Evolutionary conservation across 2,797 vertebrate species (phyloP).

Genomic region (Rhinatrema bivittatum): DNA sequence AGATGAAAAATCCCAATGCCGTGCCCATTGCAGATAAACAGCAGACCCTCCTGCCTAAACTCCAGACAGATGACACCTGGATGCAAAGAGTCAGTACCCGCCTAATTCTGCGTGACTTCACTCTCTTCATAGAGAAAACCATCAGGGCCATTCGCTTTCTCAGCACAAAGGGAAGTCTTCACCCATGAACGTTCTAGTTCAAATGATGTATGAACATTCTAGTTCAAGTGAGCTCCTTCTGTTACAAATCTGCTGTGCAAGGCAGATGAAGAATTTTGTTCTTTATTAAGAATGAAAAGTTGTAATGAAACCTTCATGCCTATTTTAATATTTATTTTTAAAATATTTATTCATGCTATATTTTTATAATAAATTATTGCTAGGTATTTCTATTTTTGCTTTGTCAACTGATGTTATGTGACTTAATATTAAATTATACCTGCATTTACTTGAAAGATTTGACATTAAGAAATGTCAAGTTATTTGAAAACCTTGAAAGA

Average conservation of each 20-base stretch:
- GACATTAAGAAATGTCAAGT: too few relatives aligned
- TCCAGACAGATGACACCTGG: constrained; percentile 45
- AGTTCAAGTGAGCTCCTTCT: constrained; percentile 36
- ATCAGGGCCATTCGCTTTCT: constrained; percentile 43
- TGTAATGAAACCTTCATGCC: too few relatives aligned
- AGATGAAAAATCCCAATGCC: constrained; percentile 47
- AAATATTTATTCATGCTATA: constrained; percentile 48
- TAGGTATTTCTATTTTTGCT: too few relatives aligned
- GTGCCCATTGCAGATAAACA: constrained; percentile 24
- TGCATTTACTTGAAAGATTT: too few relatives aligned
- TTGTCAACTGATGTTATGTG: too few relatives aligned
- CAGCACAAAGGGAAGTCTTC: constrained; percentile 24
- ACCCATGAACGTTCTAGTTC: constrained; percentile 32
- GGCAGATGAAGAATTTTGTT: constrained; percentile 51
- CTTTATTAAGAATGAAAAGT: constrained; percentile 61
- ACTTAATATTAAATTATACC: too few relatives aligned
- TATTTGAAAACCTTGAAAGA: too few relatives aligned
- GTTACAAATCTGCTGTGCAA: constrained; percentile 35
- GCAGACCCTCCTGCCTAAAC: constrained; percentile 23
- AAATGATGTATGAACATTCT: constrained; percentile 27
- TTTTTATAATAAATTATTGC: constrained; percentile 41
- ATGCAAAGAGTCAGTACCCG: constrained; percentile 43
- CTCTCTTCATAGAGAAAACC: constrained; percentile 56
- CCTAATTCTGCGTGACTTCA: constrained; percentile 59
- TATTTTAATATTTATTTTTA: constrained; percentile 62